A percentile compares a stretch with the other conserved stretches of the same genome.
These are phyloP conservation scores for Parasteatoda tepidariorum DNA, from an alignment of 1,140 invertebrate genomes.

Conservation along the genomic window DNA sequence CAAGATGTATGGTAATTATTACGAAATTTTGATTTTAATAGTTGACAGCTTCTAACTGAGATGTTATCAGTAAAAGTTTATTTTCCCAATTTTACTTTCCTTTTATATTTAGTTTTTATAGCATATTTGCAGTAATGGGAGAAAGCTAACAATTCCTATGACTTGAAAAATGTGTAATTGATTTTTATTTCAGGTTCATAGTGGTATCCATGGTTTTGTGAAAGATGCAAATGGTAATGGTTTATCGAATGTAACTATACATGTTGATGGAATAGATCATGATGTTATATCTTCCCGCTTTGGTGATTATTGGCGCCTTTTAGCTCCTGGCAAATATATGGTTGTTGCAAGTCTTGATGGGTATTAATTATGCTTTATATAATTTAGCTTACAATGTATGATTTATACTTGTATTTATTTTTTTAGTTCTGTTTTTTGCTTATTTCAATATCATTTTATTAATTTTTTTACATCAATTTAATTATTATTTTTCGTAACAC, in stretches of 20 bases:
- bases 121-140: too few relatives aligned
- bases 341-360: conserved; percentile 74
- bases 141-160: too few relatives aligned
- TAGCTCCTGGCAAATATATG: conserved; percentile 88
- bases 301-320: conserved; percentile 94
- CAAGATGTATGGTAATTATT: too few relatives aligned
- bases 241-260: conserved; percentile 81
- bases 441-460: too few relatives aligned
- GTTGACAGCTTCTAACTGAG: too few relatives aligned
- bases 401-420: conserved; percentile 57
- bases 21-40: too few relatives aligned
- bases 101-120: too few relatives aligned
- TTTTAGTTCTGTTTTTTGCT: neutral
- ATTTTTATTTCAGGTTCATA: conserved; percentile 77
- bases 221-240: conserved; percentile 79
- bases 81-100: too few relatives aligned
- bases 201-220: conserved; percentile 88
- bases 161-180: neutral
- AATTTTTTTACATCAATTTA: too few relatives aligned
- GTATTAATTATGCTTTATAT: conserved; percentile 32
- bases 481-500: too few relatives aligned
- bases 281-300: conserved; percentile 75
- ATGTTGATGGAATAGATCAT: conserved; percentile 80
- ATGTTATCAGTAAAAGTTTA: too few relatives aligned
- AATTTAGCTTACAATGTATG: neutral